phyloP scores from a whole-genome alignment of 2,113 vertebrate genomes.

The Syrmaticus mikado region DNA sequence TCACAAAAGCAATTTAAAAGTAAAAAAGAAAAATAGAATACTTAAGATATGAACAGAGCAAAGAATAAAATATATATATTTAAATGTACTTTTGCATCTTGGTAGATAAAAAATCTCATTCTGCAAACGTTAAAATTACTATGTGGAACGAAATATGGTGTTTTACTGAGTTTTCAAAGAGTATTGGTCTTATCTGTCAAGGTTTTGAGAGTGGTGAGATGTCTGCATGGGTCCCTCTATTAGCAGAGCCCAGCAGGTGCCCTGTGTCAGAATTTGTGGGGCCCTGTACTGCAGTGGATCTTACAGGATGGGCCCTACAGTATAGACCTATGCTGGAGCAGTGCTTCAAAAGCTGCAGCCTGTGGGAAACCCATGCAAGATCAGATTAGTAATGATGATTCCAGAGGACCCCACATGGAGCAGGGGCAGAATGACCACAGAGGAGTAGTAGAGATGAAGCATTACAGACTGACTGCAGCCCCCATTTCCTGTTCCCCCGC shows the following conservation, averaged over 20 bases:
- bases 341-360: neutral
- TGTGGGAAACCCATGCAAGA: neutral
- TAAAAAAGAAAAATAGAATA: neutral
- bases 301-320: too few species aligned
- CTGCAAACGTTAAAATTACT: neutral
- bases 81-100: too few species aligned
- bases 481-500: neutral
- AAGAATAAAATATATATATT: neutral
- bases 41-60: neutral
- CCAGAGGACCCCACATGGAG: neutral
- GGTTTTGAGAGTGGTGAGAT: neutral
- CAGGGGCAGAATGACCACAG: neutral
- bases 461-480: neutral
- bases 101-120: neutral
- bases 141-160: neutral
- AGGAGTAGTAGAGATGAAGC: neutral
- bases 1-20: neutral
- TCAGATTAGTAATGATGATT: neutral
- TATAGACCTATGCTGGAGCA: neutral
- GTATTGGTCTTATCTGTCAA: neutral
- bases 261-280: neutral
- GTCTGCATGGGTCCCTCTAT: neutral
- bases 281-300: too few species aligned
- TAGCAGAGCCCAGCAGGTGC: neutral
- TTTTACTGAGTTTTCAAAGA: neutral